Percentiles rank a stretch among this genome's conserved stretches.
These are phyloP conservation scores for Rana temporaria DNA, from an alignment of 2,113 vertebrate species.

Conservation along the genomic window DNA sequence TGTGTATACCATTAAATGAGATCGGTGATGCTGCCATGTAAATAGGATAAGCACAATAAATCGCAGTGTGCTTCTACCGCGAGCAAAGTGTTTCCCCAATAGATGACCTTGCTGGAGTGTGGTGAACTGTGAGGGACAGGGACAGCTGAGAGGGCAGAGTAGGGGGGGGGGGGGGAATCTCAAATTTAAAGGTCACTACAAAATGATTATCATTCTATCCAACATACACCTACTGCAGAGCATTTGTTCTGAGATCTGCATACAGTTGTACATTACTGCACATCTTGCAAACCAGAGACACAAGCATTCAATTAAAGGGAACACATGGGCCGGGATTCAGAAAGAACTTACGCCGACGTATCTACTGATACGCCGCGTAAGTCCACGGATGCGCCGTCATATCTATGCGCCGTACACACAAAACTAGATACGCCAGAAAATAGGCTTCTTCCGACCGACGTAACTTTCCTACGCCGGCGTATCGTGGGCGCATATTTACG, in stretches of 20 bases:
- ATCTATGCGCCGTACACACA: too few relatives aligned
- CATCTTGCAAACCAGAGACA: background rate
- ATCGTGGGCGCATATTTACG: too few relatives aligned
- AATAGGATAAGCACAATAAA: constrained; percentile 37
- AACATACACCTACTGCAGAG: background rate
- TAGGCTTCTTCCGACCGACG: too few relatives aligned
- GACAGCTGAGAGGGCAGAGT: constrained; percentile 38
- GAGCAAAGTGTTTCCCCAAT: constrained; percentile 3
- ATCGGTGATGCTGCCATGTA: constrained; percentile 8
- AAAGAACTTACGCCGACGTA: too few relatives aligned
- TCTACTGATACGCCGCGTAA: too few relatives aligned
- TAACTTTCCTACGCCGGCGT: too few relatives aligned
- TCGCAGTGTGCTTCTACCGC: background rate
- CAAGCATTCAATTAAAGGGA: background rate
- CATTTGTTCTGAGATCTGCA: background rate
- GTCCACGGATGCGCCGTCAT: too few relatives aligned
- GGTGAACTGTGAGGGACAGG: constrained; percentile 15
- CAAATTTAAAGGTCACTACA: constrained; percentile 44
- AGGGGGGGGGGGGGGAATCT: background rate
- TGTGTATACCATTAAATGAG: constrained; percentile 44
- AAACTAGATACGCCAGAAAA: too few relatives aligned
- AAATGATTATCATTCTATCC: constrained; percentile 30
- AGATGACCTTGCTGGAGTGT: constrained; percentile 27
- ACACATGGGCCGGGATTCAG: too few relatives aligned
- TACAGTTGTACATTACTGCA: background rate